phyloP scores from a whole-genome alignment of 2,888 invertebrate species.

The Anarsia innoxiella region DNA sequence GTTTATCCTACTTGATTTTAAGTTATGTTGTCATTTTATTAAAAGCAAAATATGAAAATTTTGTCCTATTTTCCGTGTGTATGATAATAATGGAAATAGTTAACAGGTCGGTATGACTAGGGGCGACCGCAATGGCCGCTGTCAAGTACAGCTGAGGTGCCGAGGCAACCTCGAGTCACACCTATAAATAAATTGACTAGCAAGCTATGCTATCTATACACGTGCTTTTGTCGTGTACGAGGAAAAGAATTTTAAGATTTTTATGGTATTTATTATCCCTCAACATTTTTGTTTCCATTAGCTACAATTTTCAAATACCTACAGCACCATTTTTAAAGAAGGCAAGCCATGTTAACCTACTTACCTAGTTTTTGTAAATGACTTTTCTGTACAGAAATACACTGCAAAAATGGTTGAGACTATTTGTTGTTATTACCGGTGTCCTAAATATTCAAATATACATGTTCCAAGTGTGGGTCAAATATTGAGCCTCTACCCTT shows the following conservation, averaged over 20 bases:
- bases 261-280: too few relatives aligned
- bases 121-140: conserved; percentile 49
- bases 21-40: too few relatives aligned
- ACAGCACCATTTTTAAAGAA: too few relatives aligned
- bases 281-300: too few relatives aligned
- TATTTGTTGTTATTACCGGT: conserved; percentile 51
- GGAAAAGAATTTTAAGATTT: too few relatives aligned
- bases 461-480: conserved; percentile 43
- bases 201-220: too few relatives aligned
- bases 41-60: not conserved
- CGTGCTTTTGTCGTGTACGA: too few relatives aligned
- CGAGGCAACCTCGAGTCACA: conserved; percentile 22
- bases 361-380: not conserved
- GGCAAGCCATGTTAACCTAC: too few relatives aligned
- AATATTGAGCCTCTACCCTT: conserved; percentile 51
- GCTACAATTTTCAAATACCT: too few relatives aligned
- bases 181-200: conserved; percentile 7
- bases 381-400: too few relatives aligned
- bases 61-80: not conserved
- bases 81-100: conserved; percentile 9
- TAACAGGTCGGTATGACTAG: conserved; percentile 19
- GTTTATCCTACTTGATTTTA: too few relatives aligned
- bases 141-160: conserved; percentile 56
- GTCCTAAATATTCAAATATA: conserved; percentile 51
- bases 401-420: too few relatives aligned